phyloP scores from a whole-genome alignment of 2,888 invertebrate species.

The Erpobdella octoculata region DNA sequence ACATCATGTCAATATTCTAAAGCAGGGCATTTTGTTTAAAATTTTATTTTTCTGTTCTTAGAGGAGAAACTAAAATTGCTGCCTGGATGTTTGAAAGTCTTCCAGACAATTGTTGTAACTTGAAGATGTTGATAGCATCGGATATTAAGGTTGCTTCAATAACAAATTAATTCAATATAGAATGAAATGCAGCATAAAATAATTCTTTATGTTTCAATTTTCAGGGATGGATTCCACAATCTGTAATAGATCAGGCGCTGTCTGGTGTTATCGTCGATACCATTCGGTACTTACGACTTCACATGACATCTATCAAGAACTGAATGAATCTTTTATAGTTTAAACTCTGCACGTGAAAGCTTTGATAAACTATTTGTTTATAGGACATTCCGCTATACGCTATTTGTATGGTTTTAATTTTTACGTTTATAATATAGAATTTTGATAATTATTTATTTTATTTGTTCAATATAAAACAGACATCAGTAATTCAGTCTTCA shows the following conservation, averaged over 20 bases:
- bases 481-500: too few species aligned
- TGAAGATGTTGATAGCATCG: background rate
- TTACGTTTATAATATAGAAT: too few species aligned
- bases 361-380: too few species aligned
- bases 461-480: too few species aligned
- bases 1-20: too few species aligned
- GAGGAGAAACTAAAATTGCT: background rate
- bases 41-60: too few species aligned
- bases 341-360: too few species aligned
- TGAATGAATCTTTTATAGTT: too few species aligned
- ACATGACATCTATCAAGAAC: constrained; percentile 15
- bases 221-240: constrained; percentile 37
- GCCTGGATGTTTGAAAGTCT: constrained; percentile 2
- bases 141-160: constrained; percentile 1
- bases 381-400: too few species aligned
- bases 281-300: constrained; percentile 24
- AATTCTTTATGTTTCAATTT: background rate
- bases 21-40: too few species aligned
- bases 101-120: background rate
- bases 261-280: constrained; percentile 32
- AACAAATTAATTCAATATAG: background rate
- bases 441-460: too few species aligned
- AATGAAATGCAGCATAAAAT: background rate
- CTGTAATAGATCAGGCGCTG: constrained; percentile 34
- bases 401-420: too few species aligned